Evolutionary conservation across 2,797 vertebrate genomes (phyloP).

Genomic region (Rhinophrynus dorsalis): DNA sequence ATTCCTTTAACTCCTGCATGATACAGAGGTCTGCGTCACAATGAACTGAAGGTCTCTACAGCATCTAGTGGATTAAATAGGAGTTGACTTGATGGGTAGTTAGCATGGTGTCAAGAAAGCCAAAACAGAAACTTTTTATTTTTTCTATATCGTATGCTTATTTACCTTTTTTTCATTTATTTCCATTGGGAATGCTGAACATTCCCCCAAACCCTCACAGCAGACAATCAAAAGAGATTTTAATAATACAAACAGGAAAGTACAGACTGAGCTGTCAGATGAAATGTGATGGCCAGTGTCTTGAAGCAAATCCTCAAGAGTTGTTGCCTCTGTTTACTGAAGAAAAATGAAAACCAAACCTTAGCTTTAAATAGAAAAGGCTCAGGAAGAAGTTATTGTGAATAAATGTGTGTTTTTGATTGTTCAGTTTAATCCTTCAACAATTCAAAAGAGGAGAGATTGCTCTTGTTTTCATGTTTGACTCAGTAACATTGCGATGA

Average conservation of each 20-base stretch:
- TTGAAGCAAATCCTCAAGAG: constrained; percentile 43
- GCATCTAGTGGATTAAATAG: no score
- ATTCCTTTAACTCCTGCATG: no score
- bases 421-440: constrained; percentile 5
- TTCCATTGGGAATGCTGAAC: constrained; percentile 18
- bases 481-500: no score
- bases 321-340: constrained; percentile 28
- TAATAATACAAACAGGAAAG: constrained; percentile 23
- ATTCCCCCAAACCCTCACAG: constrained; percentile 12
- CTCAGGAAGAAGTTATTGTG: constrained; percentile 33
- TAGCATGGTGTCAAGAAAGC: not conserved
- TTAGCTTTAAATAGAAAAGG: constrained; percentile 37
- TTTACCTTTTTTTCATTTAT: constrained; percentile 31
- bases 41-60: no score
- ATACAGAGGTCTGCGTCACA: no score
- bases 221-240: constrained; percentile 32
- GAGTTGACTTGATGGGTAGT: constrained; percentile 39
- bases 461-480: no score
- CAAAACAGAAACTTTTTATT: not conserved
- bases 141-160: not conserved
- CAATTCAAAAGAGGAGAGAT: not conserved
- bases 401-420: constrained; percentile 9
- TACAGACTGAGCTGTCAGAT: constrained; percentile 42
- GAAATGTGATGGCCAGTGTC: constrained; percentile 32
- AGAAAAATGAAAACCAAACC: constrained; percentile 14